Percentiles rank a stretch among this genome's conserved stretches.
Evolutionary conservation across 2,888 invertebrate species (phyloP).

Genomic region (Pyrrhosoma nymphula): DNA sequence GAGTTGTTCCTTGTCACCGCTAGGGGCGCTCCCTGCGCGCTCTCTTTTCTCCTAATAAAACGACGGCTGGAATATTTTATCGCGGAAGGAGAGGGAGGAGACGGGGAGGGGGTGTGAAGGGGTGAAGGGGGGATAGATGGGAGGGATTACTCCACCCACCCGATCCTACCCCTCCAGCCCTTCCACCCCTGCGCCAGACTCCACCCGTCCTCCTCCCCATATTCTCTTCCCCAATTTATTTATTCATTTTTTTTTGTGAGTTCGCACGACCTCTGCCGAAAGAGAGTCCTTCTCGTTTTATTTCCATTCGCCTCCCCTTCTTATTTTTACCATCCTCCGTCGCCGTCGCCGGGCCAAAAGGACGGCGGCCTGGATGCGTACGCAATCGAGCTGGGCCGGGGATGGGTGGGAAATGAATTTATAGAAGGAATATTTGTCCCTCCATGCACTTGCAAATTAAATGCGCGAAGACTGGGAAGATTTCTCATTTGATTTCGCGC

Average conservation of each 20-base stretch:
- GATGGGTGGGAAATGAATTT: neutral
- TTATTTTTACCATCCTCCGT: neutral
- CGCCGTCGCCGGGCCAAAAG: neutral
- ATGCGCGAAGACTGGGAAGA: neutral
- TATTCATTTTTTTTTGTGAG: neutral
- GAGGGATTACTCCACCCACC: neutral
- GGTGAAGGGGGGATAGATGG: neutral
- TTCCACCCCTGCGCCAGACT: neutral
- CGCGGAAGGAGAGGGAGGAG: neutral
- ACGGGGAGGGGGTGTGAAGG: neutral
- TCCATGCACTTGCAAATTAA: neutral
- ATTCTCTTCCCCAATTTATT: neutral
- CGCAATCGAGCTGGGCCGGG: neutral
- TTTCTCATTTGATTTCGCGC: neutral
- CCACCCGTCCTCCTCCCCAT: neutral
- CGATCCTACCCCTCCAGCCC: neutral
- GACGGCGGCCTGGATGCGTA: neutral
- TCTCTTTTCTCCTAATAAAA: conserved; percentile 55
- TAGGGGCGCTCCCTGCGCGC: conserved; percentile 52
- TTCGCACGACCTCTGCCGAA: neutral
- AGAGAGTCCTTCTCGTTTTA: neutral
- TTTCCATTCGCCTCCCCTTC: neutral
- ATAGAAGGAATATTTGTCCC: neutral
- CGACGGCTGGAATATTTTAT: conserved; percentile 57
- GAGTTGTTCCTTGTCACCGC: conserved; percentile 60